These are phyloP conservation scores for Achlya flavicornis DNA, from an alignment of 2,888 invertebrate genomes.

Conservation along the genomic window DNA sequence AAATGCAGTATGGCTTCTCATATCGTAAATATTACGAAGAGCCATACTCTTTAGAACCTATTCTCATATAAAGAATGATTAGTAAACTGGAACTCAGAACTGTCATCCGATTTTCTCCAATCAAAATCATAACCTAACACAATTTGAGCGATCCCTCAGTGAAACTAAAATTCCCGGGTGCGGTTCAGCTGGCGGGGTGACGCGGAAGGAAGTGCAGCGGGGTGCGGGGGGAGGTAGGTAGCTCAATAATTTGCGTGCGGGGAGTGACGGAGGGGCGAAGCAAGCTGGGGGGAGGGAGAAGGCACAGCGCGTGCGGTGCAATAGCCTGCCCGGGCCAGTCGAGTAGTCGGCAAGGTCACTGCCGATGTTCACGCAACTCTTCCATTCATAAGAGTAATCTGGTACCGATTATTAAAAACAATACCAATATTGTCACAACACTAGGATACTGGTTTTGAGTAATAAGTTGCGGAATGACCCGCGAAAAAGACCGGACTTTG, in stretches of 20 bases:
- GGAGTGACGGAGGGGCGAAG: conserved; percentile 30
- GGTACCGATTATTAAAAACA: neutral
- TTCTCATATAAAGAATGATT: neutral
- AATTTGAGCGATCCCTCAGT: conserved; percentile 40
- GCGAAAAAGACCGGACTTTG: neutral
- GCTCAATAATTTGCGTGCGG: conserved; percentile 75
- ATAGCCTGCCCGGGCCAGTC: conserved; percentile 68
- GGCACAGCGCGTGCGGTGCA: conserved; percentile 54
- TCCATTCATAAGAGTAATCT: conserved; percentile 60
- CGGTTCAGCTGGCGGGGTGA: conserved; percentile 31
- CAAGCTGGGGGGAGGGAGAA: conserved; percentile 23
- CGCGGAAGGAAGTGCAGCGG: conserved; percentile 69
- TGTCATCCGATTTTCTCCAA: conserved; percentile 9
- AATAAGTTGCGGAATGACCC: neutral
- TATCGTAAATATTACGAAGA: neutral
- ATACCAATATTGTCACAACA: conserved; percentile 11
- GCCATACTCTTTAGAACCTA: neutral
- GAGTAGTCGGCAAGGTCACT: conserved; percentile 72
- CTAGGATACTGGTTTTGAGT: conserved; percentile 10
- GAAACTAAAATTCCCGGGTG: conserved; percentile 59
- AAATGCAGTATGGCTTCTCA: neutral
- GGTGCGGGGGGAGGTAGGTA: conserved; percentile 35
- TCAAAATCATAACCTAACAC: conserved; percentile 55
- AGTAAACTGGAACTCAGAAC: conserved; percentile 8
- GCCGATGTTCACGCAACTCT: conserved; percentile 65